phyloP scores from a whole-genome alignment of 2,888 invertebrate species.

The Daptonema setosum region DNA sequence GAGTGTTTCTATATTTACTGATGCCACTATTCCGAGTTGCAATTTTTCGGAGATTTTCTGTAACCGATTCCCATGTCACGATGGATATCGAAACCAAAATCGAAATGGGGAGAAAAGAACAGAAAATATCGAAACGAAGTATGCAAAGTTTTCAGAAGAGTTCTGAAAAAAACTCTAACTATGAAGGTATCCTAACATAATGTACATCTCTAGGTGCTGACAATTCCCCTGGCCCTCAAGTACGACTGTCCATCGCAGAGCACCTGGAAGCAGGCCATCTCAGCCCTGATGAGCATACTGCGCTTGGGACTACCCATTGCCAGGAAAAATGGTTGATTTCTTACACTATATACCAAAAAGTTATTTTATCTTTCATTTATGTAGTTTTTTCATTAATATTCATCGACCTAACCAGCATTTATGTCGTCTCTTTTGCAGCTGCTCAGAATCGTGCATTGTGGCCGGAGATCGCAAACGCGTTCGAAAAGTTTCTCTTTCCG shows the following conservation, averaged over 20 bases:
- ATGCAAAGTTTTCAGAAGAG: no score
- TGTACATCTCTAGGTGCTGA: slow-evolving; percentile 39
- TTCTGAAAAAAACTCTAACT: no score
- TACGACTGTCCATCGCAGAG: slow-evolving; percentile 55
- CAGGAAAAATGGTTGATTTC: slow-evolving; percentile 39
- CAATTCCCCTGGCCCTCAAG: slow-evolving; percentile 52
- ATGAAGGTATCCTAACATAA: no score
- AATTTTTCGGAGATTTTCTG: no score
- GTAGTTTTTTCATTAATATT: not conserved
- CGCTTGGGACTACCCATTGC: slow-evolving; percentile 68
- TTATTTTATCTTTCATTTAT: not conserved
- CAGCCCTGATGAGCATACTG: slow-evolving; percentile 51
- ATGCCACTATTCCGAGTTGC: no score
- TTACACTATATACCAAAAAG: not conserved
- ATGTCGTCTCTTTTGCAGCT: slow-evolving; percentile 8
- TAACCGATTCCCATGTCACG: no score
- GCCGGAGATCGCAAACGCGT: slow-evolving; percentile 57
- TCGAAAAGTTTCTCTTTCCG: slow-evolving; percentile 78
- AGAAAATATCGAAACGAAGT: no score
- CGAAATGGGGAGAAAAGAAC: no score
- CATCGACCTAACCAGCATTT: not conserved
- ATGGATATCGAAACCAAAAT: no score
- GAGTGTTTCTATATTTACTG: no score
- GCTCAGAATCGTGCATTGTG: slow-evolving; percentile 36
- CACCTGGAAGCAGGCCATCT: slow-evolving; percentile 61